Evolutionary conservation across 2,888 invertebrate genomes (phyloP).

Genomic region (Phengaris arion): DNA sequence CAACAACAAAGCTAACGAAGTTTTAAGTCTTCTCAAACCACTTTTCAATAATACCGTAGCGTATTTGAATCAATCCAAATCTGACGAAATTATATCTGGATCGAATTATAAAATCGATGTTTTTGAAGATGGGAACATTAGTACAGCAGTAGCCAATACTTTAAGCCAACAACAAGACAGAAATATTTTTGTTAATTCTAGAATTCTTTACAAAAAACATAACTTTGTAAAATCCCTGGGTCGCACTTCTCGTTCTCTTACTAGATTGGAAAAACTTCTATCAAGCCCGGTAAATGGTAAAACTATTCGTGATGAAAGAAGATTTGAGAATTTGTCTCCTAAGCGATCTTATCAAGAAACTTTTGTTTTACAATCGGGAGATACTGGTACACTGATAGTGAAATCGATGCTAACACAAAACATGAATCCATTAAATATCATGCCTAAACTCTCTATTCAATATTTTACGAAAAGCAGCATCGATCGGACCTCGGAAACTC

Average conservation of each 20-base stretch:
- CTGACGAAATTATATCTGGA: slow-evolving; percentile 44
- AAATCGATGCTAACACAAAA: slow-evolving; percentile 51
- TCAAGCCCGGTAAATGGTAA: slow-evolving; percentile 49
- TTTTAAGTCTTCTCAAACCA: slow-evolving; percentile 36
- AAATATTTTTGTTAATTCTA: too few species aligned
- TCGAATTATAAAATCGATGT: slow-evolving; percentile 52
- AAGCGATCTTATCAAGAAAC: slow-evolving; percentile 57
- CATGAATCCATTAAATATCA: slow-evolving; percentile 41
- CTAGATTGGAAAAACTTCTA: slow-evolving; percentile 51
- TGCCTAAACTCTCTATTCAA: slow-evolving; percentile 46
- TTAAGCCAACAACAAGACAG: neutral
- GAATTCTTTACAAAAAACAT: slow-evolving; percentile 35
- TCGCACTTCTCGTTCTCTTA: slow-evolving; percentile 41
- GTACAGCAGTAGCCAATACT: slow-evolving; percentile 51
- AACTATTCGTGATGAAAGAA: slow-evolving; percentile 55
- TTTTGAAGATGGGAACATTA: slow-evolving; percentile 52
- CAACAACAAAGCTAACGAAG: slow-evolving; percentile 47
- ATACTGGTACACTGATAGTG: slow-evolving; percentile 52
- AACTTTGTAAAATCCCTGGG: slow-evolving; percentile 30
- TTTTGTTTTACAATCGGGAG: slow-evolving; percentile 58
- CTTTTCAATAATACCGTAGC: slow-evolving; percentile 39
- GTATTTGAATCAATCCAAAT: slow-evolving; percentile 38
- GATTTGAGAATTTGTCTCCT: slow-evolving; percentile 59
- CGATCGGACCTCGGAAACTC: slow-evolving; percentile 49
- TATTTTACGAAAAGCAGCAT: slow-evolving; percentile 47